These are phyloP conservation scores for Mionectes macconnelli DNA, from an alignment of 2,113 vertebrate species.

Conservation along the genomic window DNA sequence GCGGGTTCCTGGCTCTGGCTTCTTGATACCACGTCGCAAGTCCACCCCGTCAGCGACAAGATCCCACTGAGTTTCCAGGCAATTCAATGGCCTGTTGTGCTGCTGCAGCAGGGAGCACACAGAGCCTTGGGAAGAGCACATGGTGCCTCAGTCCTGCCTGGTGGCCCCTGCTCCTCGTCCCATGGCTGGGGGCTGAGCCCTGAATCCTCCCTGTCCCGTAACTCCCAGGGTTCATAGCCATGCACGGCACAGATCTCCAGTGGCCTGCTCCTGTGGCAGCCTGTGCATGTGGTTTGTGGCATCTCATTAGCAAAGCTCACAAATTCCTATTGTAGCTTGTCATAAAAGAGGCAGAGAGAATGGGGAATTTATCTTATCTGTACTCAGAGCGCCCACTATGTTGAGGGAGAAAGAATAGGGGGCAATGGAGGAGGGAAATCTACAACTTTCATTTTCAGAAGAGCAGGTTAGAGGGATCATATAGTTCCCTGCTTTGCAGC, in stretches of 20 bases:
- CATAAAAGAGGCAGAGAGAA: background rate
- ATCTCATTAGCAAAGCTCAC: background rate
- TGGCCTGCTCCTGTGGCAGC: background rate
- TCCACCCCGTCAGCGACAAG: too few species aligned
- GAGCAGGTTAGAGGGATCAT: background rate
- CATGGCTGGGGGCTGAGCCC: background rate
- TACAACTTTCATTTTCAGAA: background rate
- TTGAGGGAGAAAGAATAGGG: background rate
- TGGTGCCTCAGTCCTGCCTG: accelerated
- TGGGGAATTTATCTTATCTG: background rate
- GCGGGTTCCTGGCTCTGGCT: too few species aligned
- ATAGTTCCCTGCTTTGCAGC: background rate
- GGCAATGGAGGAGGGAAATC: background rate
- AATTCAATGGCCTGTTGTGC: background rate
- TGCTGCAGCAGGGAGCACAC: background rate
- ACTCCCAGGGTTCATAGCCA: background rate
- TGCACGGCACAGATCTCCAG: background rate
- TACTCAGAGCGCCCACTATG: background rate
- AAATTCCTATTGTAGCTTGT: background rate
- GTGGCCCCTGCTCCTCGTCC: background rate
- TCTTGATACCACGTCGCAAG: too few species aligned
- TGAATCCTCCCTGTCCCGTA: background rate
- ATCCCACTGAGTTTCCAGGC: accelerated
- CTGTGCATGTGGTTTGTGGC: background rate
- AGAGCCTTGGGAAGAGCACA: background rate